A percentile compares a stretch with the other conserved stretches of the same genome.
phyloP scores from a whole-genome alignment of 2,888 invertebrate species.

The Gasteruption jaculator region DNA sequence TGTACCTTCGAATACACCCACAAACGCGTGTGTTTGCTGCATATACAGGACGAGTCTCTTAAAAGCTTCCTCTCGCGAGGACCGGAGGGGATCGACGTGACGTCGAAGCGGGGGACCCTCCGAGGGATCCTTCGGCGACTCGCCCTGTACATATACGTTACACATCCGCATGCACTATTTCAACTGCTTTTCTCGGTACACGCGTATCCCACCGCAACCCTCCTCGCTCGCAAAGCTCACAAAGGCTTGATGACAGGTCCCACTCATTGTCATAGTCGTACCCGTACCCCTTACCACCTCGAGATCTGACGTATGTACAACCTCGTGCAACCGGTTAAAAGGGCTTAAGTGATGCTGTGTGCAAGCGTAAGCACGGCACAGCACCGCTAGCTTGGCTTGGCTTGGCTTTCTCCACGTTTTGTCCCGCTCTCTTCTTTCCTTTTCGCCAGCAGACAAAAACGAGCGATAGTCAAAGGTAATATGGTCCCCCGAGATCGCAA shows the following conservation, averaged over 20 bases:
- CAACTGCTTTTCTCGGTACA: too few species aligned
- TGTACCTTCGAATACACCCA: too few species aligned
- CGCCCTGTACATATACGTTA: background rate
- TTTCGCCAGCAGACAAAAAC: conserved; percentile 6
- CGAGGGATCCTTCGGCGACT: too few species aligned
- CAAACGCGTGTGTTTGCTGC: too few species aligned
- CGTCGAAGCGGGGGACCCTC: too few species aligned
- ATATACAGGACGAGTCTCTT: too few species aligned
- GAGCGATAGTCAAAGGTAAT: conserved; percentile 26
- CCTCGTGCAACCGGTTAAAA: conserved; percentile 31
- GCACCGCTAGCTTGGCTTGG: background rate
- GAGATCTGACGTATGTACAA: conserved; percentile 26
- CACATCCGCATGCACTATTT: too few species aligned
- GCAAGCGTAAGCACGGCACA: conserved; percentile 22
- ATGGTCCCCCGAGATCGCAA: too few species aligned
- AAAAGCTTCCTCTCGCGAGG: too few species aligned
- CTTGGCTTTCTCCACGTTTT: background rate
- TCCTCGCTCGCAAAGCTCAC: conserved; percentile 32
- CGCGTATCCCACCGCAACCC: too few species aligned
- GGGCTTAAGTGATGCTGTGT: conserved; percentile 30
- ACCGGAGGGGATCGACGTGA: too few species aligned
- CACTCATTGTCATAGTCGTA: conserved; percentile 36
- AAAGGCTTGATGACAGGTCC: conserved; percentile 40
- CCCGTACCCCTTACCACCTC: too few species aligned
- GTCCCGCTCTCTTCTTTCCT: background rate